Conservation (phyloP, 2,113 vertebrate genomes). For the Dolichotis patagonum region DNA sequence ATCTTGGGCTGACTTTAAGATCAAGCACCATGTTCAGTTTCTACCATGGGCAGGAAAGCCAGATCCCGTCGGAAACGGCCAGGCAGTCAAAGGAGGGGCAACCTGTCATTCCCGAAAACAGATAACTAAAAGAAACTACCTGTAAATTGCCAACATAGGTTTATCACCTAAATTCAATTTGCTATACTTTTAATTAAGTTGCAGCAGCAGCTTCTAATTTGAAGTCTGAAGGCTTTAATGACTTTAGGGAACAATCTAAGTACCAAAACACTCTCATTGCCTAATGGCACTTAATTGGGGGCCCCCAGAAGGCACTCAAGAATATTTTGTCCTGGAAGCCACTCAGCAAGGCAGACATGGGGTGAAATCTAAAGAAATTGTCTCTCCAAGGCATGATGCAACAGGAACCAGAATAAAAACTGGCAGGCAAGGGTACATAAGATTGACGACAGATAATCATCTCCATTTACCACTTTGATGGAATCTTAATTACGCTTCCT, state of each 20-base stretch:
- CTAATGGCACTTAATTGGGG: constrained; percentile 55
- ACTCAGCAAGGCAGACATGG: constrained; percentile 30
- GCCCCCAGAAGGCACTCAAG: not conserved
- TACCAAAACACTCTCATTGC: constrained; percentile 56
- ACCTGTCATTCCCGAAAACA: not conserved
- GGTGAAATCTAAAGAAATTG: constrained; percentile 52
- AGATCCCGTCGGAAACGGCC: not conserved
- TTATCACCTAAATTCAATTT: constrained; percentile 48
- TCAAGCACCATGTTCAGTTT: not conserved
- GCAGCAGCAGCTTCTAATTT: constrained; percentile 18
- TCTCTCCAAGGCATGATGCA: constrained; percentile 56
- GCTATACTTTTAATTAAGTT: constrained; percentile 35
- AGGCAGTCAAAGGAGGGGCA: not conserved
- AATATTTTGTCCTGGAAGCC: constrained; percentile 47
- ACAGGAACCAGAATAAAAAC: constrained; percentile 58
- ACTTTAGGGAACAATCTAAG: not conserved
- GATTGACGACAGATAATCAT: constrained; percentile 55
- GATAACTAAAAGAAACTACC: constrained; percentile 12
- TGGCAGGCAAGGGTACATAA: constrained; percentile 14
- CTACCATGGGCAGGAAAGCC: not conserved
- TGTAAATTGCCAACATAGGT: constrained; percentile 37
- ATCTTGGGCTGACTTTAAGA: not conserved
- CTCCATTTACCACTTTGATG: constrained; percentile 58
- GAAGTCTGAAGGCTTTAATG: constrained; percentile 45
- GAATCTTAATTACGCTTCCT: constrained; percentile 57